These are phyloP conservation scores for Neodiprion lecontei DNA, from an alignment of 1,140 invertebrate genomes.

Conservation along the genomic window DNA sequence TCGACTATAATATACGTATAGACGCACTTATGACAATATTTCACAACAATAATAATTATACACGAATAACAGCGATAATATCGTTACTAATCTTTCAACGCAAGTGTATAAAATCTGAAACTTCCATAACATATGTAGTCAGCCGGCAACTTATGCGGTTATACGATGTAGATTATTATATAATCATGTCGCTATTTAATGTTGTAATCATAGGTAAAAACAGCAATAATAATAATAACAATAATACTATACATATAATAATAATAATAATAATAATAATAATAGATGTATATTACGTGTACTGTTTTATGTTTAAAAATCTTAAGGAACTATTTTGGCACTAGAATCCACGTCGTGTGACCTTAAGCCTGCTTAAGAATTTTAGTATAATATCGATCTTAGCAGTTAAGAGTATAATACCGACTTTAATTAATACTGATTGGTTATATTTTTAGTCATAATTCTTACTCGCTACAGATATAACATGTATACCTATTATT, in stretches of 20 bases:
- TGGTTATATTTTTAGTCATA: not conserved
- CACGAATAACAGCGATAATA: conserved; percentile 36
- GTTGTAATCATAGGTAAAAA: not conserved
- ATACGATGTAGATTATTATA: not conserved
- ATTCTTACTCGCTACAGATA: too few species aligned
- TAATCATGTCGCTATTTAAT: too few species aligned
- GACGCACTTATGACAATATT: conserved; percentile 17
- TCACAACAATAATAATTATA: too few species aligned
- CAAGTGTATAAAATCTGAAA: conserved; percentile 55
- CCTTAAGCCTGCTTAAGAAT: conserved; percentile 9
- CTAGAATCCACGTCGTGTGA: conserved; percentile 44
- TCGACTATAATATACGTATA: not conserved
- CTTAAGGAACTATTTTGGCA: conserved; percentile 53
- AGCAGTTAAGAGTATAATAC: conserved; percentile 13
- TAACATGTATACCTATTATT: not conserved
- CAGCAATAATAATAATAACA: not conserved
- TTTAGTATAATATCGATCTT: not conserved
- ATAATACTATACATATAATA: too few species aligned
- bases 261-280: too few species aligned
- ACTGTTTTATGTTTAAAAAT: conserved; percentile 21
- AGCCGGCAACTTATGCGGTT: not conserved
- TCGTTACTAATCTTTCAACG: conserved; percentile 39
- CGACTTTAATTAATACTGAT: conserved; percentile 25
- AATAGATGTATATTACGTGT: conserved; percentile 9
- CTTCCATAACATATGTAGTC: conserved; percentile 39